Evolutionary conservation across 2,888 invertebrate genomes (phyloP).

Genomic region (Spodoptera picta): DNA sequence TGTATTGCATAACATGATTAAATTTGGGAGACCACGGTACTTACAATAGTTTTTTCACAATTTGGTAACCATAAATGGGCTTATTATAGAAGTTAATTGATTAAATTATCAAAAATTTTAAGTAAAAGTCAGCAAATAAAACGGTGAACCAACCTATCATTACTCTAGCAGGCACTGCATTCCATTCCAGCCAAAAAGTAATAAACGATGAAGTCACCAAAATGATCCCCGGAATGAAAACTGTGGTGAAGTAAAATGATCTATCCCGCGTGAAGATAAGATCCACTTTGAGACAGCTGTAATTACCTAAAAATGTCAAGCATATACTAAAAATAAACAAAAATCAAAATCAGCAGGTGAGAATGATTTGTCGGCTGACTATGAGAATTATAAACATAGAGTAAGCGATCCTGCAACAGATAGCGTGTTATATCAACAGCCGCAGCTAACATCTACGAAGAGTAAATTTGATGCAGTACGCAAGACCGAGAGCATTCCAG

Average conservation of each 20-base stretch:
- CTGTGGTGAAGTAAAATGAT: slow-evolving; percentile 98
- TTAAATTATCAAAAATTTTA: background rate
- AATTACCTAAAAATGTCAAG: slow-evolving; percentile 93
- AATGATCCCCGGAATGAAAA: slow-evolving; percentile 98
- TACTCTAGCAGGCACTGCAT: slow-evolving; percentile 98
- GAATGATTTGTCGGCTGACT: slow-evolving; percentile 60
- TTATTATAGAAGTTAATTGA: slow-evolving; percentile 10
- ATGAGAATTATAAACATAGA: slow-evolving; percentile 66
- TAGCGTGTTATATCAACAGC: slow-evolving; percentile 84
- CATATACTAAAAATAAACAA: slow-evolving; percentile 80
- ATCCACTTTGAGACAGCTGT: slow-evolving; percentile 98
- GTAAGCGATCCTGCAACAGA: slow-evolving; percentile 78
- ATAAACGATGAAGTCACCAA: slow-evolving; percentile 98
- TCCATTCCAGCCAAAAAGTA: slow-evolving; percentile 99
- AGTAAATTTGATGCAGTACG: slow-evolving; percentile 73
- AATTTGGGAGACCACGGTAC: slow-evolving; percentile 18
- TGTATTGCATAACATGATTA: slow-evolving; percentile 19
- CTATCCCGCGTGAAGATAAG: slow-evolving; percentile 98
- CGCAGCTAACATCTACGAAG: slow-evolving; percentile 81
- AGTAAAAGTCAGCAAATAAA: slow-evolving; percentile 63
- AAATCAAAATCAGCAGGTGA: slow-evolving; percentile 56
- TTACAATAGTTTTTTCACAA: slow-evolving; percentile 22
- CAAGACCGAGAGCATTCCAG: slow-evolving; percentile 80
- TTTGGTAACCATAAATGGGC: slow-evolving; percentile 23
- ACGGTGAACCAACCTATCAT: slow-evolving; percentile 94